These are phyloP conservation scores for Luffia ferchaultella DNA, from an alignment of 2,888 invertebrate genomes.

Conservation along the genomic window DNA sequence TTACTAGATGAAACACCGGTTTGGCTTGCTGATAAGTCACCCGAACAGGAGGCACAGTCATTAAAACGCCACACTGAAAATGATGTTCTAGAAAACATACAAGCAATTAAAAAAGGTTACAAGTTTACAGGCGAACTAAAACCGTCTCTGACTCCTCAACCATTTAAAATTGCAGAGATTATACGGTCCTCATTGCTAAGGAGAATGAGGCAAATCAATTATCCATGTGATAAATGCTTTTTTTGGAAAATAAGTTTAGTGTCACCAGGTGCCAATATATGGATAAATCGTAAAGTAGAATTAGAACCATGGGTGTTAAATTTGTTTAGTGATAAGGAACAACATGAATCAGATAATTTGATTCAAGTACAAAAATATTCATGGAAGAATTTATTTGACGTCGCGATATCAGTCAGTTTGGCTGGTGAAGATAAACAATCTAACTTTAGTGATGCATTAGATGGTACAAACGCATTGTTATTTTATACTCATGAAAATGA, in stretches of 20 bases:
- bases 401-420: constrained; percentile 50
- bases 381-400: constrained; percentile 56
- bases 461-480: constrained; percentile 47
- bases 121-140: constrained; percentile 42
- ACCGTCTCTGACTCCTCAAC: constrained; percentile 31
- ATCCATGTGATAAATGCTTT: constrained; percentile 45
- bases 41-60: constrained; percentile 35
- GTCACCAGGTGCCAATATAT: constrained; percentile 55
- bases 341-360: constrained; percentile 35
- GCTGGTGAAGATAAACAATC: constrained; percentile 24
- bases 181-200: constrained; percentile 47
- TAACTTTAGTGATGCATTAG: constrained; percentile 34
- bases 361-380: constrained; percentile 47
- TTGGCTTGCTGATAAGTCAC: constrained; percentile 44
- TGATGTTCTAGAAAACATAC: constrained; percentile 42
- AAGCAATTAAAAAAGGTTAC: constrained; percentile 44
- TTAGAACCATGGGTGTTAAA: constrained; percentile 52
- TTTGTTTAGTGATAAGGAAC: constrained; percentile 46
- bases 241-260: constrained; percentile 72
- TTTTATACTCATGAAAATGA: constrained; percentile 41
- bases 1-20: constrained; percentile 51
- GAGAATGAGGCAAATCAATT: constrained; percentile 56
- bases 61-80: constrained; percentile 36
- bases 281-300: constrained; percentile 44
- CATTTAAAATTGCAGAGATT: constrained; percentile 49